Evolutionary conservation across 2,797 vertebrate species (phyloP).

Genomic region (Pseudochromis fuscus): DNA sequence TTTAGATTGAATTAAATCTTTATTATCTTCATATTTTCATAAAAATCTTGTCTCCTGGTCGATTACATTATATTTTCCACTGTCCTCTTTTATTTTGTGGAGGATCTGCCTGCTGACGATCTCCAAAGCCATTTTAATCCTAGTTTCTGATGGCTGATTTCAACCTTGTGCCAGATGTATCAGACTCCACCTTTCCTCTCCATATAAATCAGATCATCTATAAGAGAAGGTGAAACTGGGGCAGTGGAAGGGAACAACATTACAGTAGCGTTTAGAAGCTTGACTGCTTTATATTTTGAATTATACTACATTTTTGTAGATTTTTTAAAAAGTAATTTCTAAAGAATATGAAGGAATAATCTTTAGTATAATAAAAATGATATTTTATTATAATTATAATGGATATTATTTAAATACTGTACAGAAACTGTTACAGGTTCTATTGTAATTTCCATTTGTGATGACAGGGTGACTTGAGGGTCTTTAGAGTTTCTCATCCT

Average conservation of each 20-base stretch:
- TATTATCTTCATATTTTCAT: neutral
- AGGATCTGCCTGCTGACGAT: slow-evolving; percentile 47
- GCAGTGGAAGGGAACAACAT: slow-evolving; percentile 1
- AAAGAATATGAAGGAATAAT: neutral
- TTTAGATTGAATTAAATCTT: slow-evolving; percentile 2
- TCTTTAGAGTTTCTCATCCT: neutral
- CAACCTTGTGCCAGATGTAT: slow-evolving; percentile 55
- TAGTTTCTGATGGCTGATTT: slow-evolving; percentile 52
- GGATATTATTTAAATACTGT: neutral
- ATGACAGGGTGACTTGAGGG: neutral
- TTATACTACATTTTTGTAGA: neutral
- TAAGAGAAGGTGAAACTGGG: slow-evolving; percentile 33
- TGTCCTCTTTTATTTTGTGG: slow-evolving; percentile 11
- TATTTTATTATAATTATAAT: neutral
- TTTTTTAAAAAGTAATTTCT: neutral
- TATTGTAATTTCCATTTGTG: too few relatives aligned
- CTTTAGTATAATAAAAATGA: neutral
- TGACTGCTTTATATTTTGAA: neutral
- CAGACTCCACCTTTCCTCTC: slow-evolving; percentile 50
- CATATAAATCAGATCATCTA: slow-evolving; percentile 39
- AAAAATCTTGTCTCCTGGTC: neutral
- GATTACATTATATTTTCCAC: slow-evolving; percentile 7
- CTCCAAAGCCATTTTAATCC: slow-evolving; percentile 71
- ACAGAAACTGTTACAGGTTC: neutral
- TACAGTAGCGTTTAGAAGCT: neutral